Conservation (phyloP, 2,113 vertebrate genomes). For the Oryzias woworae region DNA sequence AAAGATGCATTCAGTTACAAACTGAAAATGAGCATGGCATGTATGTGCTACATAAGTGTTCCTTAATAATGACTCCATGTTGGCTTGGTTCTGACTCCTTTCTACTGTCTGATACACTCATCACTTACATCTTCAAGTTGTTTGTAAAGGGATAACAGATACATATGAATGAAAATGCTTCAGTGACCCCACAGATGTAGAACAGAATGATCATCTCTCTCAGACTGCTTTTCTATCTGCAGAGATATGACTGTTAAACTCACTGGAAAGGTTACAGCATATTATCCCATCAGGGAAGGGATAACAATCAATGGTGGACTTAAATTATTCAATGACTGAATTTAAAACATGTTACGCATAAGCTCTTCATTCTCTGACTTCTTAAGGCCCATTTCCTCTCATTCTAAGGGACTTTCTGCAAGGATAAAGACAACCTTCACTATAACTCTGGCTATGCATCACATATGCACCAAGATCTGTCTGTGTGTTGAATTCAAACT, state of each 20-base stretch:
- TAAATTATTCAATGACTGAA: no score
- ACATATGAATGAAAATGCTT: slow-evolving; percentile 38
- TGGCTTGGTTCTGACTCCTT: no score
- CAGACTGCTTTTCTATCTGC: slow-evolving; percentile 59
- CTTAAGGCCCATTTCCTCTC: slow-evolving; percentile 35
- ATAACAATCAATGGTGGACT: slow-evolving; percentile 17
- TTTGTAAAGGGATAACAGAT: no score
- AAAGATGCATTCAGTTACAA: no score
- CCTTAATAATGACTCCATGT: no score
- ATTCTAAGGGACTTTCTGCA: slow-evolving; percentile 38
- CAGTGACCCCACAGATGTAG: slow-evolving; percentile 35
- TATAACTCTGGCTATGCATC: slow-evolving; percentile 41
- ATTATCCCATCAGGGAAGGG: slow-evolving; percentile 20
- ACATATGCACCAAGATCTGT: slow-evolving; percentile 33
- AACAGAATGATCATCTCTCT: slow-evolving; percentile 55
- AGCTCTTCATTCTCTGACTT: slow-evolving; percentile 33
- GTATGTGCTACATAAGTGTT: no score
- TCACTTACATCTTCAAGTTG: no score
- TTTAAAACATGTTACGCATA: slow-evolving; percentile 42
- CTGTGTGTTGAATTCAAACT: slow-evolving; percentile 2
- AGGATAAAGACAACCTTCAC: slow-evolving; percentile 55
- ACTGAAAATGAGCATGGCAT: no score
- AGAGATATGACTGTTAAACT: slow-evolving; percentile 29
- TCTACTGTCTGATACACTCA: no score
- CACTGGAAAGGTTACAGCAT: slow-evolving; percentile 21